Percentiles rank a stretch among this genome's conserved stretches.
Conservation (phyloP, 2,888 invertebrate species). For the Patella caerulea region DNA sequence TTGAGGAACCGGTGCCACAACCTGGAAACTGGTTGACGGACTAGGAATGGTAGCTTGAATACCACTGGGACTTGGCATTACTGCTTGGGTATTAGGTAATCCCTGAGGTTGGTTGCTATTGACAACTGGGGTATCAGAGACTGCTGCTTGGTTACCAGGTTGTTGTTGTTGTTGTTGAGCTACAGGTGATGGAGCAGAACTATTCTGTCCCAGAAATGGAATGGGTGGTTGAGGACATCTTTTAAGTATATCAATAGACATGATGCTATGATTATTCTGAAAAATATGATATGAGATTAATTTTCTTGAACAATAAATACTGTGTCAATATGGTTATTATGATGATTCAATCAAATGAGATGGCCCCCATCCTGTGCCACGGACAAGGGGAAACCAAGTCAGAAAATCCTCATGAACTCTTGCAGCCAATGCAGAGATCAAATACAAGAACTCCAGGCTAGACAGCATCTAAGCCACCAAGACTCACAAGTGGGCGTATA, state of each 20-base stretch:
- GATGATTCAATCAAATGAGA: no score
- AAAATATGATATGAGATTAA: conserved; percentile 14
- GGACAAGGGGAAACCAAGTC: no score
- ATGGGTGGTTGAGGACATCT: conserved; percentile 64
- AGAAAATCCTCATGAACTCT: no score
- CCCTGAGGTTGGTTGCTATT: conserved; percentile 1
- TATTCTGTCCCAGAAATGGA: conserved; percentile 51
- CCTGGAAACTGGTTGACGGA: background rate
- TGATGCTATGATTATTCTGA: conserved; percentile 59
- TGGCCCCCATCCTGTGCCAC: no score
- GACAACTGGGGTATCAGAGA: conserved; percentile 10
- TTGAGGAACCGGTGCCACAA: conserved; percentile 16
- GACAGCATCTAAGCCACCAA: no score
- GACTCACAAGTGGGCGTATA: background rate
- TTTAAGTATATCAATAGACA: conserved; percentile 56
- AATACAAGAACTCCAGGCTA: no score
- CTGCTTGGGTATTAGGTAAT: background rate
- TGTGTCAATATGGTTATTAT: no score
- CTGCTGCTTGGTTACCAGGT: background rate
- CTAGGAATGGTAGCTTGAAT: background rate
- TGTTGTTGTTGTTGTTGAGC: background rate
- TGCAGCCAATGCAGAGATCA: no score
- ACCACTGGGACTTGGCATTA: background rate
- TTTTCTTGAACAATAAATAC: no score
- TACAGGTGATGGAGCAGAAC: conserved; percentile 10